Evolutionary conservation across 2,113 vertebrate genomes (phyloP).

Genomic region (Fulica atra): DNA sequence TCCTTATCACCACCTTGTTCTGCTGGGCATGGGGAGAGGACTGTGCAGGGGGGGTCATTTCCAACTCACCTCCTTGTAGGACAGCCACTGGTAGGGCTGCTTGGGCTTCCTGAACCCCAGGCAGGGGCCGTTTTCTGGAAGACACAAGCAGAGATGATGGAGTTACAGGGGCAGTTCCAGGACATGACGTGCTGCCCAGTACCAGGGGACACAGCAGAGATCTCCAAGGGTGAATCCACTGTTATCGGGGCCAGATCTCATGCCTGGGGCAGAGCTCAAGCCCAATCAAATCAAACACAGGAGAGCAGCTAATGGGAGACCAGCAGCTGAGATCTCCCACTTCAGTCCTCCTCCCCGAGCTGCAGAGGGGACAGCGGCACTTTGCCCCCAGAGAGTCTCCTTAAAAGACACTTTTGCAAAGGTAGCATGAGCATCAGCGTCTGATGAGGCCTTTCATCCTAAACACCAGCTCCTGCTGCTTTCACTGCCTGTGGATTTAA

Average conservation of each 20-base stretch:
- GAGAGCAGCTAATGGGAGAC: background rate
- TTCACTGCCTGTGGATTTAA: background rate
- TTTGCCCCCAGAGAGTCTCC: background rate
- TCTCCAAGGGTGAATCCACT: background rate
- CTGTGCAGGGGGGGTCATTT: too few relatives aligned
- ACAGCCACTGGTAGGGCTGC: conserved; percentile 95
- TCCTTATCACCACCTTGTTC: background rate
- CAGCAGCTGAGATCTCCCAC: background rate
- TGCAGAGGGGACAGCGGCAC: background rate
- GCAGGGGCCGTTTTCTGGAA: conserved; percentile 90
- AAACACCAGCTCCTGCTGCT: background rate
- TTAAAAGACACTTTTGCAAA: background rate
- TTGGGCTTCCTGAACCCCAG: conserved; percentile 92
- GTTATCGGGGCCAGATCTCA: background rate
- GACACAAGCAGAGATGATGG: background rate
- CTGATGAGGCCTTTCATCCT: background rate
- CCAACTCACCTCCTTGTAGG: conserved; percentile 92
- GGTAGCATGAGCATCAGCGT: background rate
- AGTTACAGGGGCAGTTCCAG: background rate
- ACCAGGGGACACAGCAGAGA: background rate
- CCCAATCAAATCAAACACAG: background rate
- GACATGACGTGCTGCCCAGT: background rate
- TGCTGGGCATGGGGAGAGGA: background rate
- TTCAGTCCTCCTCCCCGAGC: background rate
- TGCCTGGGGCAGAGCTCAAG: background rate